Evolutionary conservation across 1,140 invertebrate genomes (phyloP).

Genomic region (Trichomalopsis sarcophagae): DNA sequence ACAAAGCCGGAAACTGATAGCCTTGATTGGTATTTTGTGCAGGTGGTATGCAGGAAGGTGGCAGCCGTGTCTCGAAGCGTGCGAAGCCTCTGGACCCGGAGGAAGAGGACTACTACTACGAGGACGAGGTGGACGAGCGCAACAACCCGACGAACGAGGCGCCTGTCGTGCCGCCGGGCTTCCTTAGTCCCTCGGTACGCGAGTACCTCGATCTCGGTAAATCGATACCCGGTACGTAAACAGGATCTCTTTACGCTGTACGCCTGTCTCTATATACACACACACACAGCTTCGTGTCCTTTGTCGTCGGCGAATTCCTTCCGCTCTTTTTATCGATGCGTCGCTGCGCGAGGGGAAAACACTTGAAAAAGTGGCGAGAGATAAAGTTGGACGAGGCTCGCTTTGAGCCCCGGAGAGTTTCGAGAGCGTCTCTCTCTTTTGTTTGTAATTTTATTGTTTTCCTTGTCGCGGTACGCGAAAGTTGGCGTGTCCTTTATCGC

Average conservation of each 20-base stretch:
- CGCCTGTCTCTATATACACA: not conserved
- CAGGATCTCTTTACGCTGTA: constrained; percentile 60
- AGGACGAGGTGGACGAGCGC: constrained; percentile 82
- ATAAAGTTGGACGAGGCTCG: not conserved
- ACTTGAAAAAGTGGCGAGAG: constrained; percentile 2
- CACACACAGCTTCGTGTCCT: not conserved
- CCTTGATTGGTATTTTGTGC: constrained; percentile 46
- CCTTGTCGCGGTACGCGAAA: not conserved
- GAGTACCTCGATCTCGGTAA: constrained; percentile 90
- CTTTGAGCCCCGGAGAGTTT: not conserved
- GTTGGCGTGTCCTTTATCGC: not conserved
- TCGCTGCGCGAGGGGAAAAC: not conserved
- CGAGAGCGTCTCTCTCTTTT: not conserved
- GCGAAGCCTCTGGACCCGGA: constrained; percentile 78
- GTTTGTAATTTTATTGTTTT: not conserved
- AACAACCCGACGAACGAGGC: constrained; percentile 79
- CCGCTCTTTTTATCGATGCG: no score
- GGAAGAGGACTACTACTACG: constrained; percentile 77
- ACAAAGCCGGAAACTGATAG: constrained; percentile 38
- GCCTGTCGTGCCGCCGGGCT: constrained; percentile 83
- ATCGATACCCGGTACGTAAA: constrained; percentile 87
- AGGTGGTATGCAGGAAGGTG: constrained; percentile 39
- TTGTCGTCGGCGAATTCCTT: not conserved
- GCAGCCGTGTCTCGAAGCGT: constrained; percentile 69
- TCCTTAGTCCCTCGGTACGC: constrained; percentile 87